Conservation (phyloP, 2,113 vertebrate genomes). For the Hippocampus comes region DNA sequence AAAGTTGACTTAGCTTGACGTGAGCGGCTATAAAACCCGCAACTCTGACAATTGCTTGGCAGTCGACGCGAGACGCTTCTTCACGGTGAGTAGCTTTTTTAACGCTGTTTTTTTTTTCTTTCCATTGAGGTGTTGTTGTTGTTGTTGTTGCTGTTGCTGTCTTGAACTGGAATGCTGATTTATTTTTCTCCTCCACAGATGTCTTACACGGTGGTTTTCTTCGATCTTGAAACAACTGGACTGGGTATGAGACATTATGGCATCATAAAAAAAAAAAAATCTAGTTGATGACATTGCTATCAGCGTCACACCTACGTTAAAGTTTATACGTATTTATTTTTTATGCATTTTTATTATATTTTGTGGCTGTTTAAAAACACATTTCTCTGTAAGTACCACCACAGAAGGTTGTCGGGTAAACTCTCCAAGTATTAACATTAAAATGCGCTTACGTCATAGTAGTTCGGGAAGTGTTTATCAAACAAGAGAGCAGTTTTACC, state of each 20-base stretch:
- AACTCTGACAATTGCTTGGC: background rate
- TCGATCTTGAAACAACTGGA: conserved; percentile 74
- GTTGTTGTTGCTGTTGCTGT: background rate
- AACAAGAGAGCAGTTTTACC: too few relatives aligned
- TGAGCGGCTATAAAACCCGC: background rate
- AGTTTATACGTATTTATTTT: background rate
- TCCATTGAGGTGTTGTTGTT: background rate
- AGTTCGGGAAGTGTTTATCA: too few relatives aligned
- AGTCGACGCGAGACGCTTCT: background rate
- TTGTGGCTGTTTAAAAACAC: background rate
- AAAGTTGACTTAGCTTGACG: conserved; percentile 16
- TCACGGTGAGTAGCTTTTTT: background rate
- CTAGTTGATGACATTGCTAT: background rate
- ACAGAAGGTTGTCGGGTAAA: too few relatives aligned
- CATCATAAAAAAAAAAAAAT: background rate
- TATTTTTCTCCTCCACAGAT: conserved; percentile 38
- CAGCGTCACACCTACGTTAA: background rate
- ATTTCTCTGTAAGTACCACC: too few relatives aligned
- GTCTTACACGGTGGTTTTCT: conserved; percentile 53
- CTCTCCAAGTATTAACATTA: too few relatives aligned
- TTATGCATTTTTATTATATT: background rate
- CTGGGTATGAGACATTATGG: conserved; percentile 41
- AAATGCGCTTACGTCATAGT: too few relatives aligned
- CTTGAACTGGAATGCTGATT: background rate
- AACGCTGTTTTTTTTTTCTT: background rate